Evolutionary conservation across 2,113 vertebrate genomes (phyloP).

Genomic region (Mastomys natalensis): DNA sequence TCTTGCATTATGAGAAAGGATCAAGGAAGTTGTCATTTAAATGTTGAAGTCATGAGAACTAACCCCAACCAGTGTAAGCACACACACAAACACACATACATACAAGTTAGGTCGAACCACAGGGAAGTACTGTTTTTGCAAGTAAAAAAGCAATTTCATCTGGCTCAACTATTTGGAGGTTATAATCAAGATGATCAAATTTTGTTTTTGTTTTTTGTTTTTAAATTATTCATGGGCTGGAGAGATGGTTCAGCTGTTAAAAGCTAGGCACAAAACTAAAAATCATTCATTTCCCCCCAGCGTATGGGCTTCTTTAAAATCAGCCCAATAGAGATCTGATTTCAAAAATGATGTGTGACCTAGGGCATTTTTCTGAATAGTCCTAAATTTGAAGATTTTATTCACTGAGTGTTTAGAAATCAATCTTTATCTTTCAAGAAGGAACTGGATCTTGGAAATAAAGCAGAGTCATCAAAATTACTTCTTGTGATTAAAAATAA

Average conservation of each 20-base stretch:
- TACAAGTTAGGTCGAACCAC: background rate
- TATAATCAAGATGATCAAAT: background rate
- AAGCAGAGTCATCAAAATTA: constrained; percentile 41
- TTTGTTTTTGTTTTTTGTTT: constrained; percentile 14
- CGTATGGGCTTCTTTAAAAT: background rate
- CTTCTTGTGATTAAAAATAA: constrained; percentile 23
- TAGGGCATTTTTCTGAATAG: background rate
- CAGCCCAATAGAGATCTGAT: background rate
- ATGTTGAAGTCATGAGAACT: background rate
- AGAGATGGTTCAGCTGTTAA: background rate
- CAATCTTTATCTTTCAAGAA: constrained; percentile 32
- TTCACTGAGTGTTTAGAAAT: constrained; percentile 21
- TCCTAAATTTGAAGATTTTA: constrained; percentile 15
- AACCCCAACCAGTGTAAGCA: too few species aligned
- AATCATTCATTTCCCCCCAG: background rate
- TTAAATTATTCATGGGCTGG: background rate
- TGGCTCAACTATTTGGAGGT: background rate
- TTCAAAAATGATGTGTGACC: background rate
- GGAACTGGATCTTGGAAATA: constrained; percentile 34
- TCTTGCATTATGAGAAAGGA: background rate
- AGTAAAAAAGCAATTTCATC: constrained; percentile 23
- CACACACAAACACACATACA: too few species aligned
- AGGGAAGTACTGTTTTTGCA: background rate
- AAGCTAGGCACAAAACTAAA: background rate
- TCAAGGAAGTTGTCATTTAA: background rate